phyloP scores from a whole-genome alignment of 2,797 vertebrate species.

The Micropoecilia bifurca region DNA sequence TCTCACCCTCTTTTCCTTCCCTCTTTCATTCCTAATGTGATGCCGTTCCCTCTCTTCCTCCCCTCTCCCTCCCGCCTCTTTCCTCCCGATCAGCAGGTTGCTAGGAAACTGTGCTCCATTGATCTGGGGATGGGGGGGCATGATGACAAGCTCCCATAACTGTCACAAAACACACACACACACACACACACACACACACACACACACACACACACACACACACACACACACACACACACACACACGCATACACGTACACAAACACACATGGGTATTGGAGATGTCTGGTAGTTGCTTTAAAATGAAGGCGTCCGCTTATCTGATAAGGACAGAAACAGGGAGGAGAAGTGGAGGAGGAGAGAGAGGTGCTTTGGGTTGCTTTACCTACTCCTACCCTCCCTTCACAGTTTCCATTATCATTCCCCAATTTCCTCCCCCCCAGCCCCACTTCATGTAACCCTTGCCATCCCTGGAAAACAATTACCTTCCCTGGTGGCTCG shows the following conservation, averaged over 20 bases:
- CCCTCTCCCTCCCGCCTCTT: slow-evolving; percentile 49
- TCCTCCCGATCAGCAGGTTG: slow-evolving; percentile 81
- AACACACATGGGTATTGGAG: slow-evolving; percentile 54
- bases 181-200: slow-evolving; percentile 9
- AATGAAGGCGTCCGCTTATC: slow-evolving; percentile 65
- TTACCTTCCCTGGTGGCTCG: slow-evolving; percentile 53
- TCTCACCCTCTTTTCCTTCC: slow-evolving; percentile 71
- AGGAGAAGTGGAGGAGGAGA: slow-evolving; percentile 45
- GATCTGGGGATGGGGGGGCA: slow-evolving; percentile 76
- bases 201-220: slow-evolving; percentile 37
- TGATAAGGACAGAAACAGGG: slow-evolving; percentile 68
- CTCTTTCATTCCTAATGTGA: slow-evolving; percentile 68
- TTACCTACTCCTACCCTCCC: slow-evolving; percentile 38
- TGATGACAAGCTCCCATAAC: slow-evolving; percentile 84
- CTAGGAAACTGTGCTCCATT: slow-evolving; percentile 86
- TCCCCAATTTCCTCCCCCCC: slow-evolving; percentile 43
- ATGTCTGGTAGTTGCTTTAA: slow-evolving; percentile 67
- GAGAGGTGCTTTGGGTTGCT: slow-evolving; percentile 51
- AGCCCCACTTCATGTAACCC: slow-evolving; percentile 42
- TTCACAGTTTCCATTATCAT: slow-evolving; percentile 35
- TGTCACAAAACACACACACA: slow-evolving; percentile 68
- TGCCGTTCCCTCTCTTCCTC: slow-evolving; percentile 30
- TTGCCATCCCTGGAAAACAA: slow-evolving; percentile 69
- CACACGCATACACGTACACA: not conserved
- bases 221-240: slow-evolving; percentile 18